A percentile compares a stretch with the other conserved stretches of the same genome.
These are phyloP conservation scores for Peromyscus eremicus DNA, from an alignment of 2,797 vertebrate genomes.

Conservation along the genomic window DNA sequence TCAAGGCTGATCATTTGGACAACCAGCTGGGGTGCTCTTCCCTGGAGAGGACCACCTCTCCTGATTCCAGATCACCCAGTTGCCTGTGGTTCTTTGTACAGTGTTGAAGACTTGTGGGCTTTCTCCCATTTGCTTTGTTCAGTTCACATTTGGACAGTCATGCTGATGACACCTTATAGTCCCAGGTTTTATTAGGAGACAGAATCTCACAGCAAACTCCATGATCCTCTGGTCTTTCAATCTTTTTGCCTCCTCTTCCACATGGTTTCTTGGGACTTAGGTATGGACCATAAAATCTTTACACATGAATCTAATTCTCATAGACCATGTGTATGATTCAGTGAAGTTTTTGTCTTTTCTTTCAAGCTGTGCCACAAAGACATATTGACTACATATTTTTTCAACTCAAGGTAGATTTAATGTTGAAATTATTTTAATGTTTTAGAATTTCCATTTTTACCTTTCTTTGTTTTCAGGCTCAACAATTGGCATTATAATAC, in stretches of 20 bases:
- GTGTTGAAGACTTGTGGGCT: background rate
- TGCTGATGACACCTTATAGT: background rate
- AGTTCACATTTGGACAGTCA: background rate
- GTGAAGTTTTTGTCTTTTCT: constrained; percentile 49
- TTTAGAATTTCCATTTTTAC: background rate
- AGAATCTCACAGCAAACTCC: background rate
- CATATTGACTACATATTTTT: background rate
- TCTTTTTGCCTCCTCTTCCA: background rate
- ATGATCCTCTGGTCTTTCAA: background rate
- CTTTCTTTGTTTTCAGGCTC: background rate
- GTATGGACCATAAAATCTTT: constrained; percentile 77
- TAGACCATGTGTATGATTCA: constrained; percentile 65
- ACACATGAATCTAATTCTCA: constrained; percentile 76
- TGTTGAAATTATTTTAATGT: background rate
- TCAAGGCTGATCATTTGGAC: background rate
- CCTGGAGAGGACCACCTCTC: no score
- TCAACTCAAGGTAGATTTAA: background rate
- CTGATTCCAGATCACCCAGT: no score
- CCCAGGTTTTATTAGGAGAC: background rate
- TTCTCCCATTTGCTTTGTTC: background rate
- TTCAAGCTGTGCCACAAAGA: background rate
- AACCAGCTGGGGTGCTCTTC: no score
- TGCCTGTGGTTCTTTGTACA: background rate
- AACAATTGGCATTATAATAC: background rate
- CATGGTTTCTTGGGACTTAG: no score